phyloP scores from a whole-genome alignment of 2,797 vertebrate genomes.

The Oreochromis mossambicus region DNA sequence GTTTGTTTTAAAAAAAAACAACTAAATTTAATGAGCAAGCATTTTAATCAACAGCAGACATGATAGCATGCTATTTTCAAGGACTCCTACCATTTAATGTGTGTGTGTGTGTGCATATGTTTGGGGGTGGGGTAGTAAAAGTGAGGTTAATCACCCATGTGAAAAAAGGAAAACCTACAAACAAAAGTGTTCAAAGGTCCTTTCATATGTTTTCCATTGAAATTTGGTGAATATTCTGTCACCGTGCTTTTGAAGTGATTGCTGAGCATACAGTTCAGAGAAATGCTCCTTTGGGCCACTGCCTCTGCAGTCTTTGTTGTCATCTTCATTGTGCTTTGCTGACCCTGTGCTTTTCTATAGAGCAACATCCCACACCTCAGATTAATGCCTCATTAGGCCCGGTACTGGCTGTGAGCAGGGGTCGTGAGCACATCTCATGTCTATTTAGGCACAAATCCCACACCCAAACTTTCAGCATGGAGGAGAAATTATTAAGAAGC shows the following conservation, averaged over 20 bases:
- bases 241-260: conserved; percentile 67
- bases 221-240: conserved; percentile 70
- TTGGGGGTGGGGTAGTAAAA: conserved; percentile 1
- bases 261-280: conserved; percentile 74
- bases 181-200: conserved; percentile 66
- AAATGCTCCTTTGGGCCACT: conserved; percentile 53
- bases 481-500: conserved; percentile 56
- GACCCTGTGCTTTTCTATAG: conserved; percentile 71
- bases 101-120: not conserved
- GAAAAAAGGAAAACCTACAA: conserved; percentile 60
- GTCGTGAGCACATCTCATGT: conserved; percentile 43
- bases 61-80: conserved; percentile 4
- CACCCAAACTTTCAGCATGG: conserved; percentile 46
- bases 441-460: conserved; percentile 68
- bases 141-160: conserved; percentile 49
- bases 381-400: conserved; percentile 81
- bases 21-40: not conserved
- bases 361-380: conserved; percentile 77
- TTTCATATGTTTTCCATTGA: conserved; percentile 67
- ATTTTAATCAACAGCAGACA: not conserved
- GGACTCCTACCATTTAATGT: not conserved
- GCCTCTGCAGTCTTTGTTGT: conserved; percentile 70
- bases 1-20: not conserved
- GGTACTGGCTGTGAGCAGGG: conserved; percentile 61
- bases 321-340: conserved; percentile 73